Evolutionary conservation across 1,140 invertebrate genomes (phyloP).

Genomic region (Leptinotarsa defecta): DNA sequence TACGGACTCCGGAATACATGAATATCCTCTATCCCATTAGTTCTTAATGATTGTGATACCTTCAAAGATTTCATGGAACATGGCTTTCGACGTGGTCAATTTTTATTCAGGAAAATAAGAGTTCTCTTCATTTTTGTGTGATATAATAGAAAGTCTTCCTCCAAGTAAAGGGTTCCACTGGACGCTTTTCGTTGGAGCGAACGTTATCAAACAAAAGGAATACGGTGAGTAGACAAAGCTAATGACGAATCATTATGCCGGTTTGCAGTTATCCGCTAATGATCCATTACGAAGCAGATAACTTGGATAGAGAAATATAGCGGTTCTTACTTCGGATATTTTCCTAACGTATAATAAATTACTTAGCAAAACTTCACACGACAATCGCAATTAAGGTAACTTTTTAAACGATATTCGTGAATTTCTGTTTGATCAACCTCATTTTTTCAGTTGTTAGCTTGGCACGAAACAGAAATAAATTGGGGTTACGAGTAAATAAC

Average conservation of each 20-base stretch:
- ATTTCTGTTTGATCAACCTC: neutral
- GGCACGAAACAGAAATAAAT: neutral
- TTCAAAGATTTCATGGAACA: too few relatives aligned
- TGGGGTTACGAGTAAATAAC: neutral
- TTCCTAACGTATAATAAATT: constrained; percentile 1
- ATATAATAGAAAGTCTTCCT: too few relatives aligned
- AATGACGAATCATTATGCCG: constrained; percentile 16
- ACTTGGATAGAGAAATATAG: neutral
- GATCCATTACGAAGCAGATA: constrained; percentile 11
- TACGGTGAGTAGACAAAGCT: neutral
- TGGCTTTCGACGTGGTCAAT: too few relatives aligned
- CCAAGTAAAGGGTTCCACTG: neutral
- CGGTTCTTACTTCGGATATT: neutral
- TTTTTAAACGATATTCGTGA: neutral
- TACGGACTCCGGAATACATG: too few relatives aligned
- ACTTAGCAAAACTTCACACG: neutral
- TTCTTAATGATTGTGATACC: too few relatives aligned
- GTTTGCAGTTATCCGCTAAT: constrained; percentile 13
- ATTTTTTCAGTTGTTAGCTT: neutral
- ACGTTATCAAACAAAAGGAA: constrained; percentile 7
- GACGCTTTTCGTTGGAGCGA: neutral
- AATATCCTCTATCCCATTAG: too few relatives aligned
- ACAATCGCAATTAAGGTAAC: neutral
- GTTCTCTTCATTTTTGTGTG: too few relatives aligned
- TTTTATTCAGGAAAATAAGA: too few relatives aligned